Conservation (phyloP, 2,888 invertebrate genomes). For the Latheticus oryzae region DNA sequence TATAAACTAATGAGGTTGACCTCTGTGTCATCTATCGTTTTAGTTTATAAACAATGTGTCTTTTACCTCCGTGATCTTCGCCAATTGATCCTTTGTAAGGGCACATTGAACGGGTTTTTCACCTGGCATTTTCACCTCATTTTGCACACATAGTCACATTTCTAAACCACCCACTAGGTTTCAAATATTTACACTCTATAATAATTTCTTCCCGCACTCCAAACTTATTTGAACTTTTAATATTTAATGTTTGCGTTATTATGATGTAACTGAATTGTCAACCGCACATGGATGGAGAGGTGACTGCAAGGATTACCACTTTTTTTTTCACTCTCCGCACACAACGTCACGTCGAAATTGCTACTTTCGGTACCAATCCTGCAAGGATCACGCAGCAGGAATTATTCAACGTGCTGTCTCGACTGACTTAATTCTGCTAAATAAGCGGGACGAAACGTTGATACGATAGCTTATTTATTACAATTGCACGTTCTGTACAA, state of each 20-base stretch:
- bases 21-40: constrained; percentile 6
- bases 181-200: constrained; percentile 25
- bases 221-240: constrained; percentile 25
- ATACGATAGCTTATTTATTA: constrained; percentile 31
- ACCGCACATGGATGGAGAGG: background rate
- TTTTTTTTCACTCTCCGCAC: constrained; percentile 6
- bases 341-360: constrained; percentile 13
- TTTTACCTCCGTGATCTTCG: too few species aligned
- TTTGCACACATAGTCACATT: constrained; percentile 22
- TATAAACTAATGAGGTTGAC: constrained; percentile 23
- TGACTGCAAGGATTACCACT: constrained; percentile 25
- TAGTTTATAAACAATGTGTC: constrained; percentile 7
- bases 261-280: constrained; percentile 32
- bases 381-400: constrained; percentile 23
- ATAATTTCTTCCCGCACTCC: constrained; percentile 23
- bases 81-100: too few species aligned
- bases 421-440: constrained; percentile 33
- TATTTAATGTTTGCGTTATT: constrained; percentile 28
- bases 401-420: constrained; percentile 9
- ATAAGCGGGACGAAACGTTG: constrained; percentile 34
- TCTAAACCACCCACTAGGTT: background rate
- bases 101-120: too few species aligned
- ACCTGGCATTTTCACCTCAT: constrained; percentile 21
- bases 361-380: constrained; percentile 13
- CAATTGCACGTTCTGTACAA: constrained; percentile 31